Evolutionary conservation across 2,888 invertebrate species (phyloP).

Genomic region (Mechanitis mazaeus): DNA sequence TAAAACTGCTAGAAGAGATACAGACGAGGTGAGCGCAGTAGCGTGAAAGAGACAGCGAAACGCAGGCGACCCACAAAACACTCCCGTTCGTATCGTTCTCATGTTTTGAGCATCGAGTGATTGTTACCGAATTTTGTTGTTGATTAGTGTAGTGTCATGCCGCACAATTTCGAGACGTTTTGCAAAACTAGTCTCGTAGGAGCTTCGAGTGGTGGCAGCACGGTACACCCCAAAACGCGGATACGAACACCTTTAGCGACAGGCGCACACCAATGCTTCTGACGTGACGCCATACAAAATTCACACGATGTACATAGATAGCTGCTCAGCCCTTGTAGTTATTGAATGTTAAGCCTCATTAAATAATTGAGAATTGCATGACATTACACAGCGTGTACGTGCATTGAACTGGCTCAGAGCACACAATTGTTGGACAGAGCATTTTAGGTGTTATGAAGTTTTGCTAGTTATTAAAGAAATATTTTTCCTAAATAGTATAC

Average conservation of each 20-base stretch:
- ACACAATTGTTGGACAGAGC: slow-evolving; percentile 54
- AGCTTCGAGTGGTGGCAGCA: slow-evolving; percentile 68
- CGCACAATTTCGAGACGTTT: slow-evolving; percentile 60
- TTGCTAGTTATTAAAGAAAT: slow-evolving; percentile 5
- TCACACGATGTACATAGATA: slow-evolving; percentile 70
- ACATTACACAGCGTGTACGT: slow-evolving; percentile 62
- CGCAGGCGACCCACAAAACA: slow-evolving; percentile 33
- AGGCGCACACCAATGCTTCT: slow-evolving; percentile 67
- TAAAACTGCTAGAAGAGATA: slow-evolving; percentile 23
- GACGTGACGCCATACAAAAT: slow-evolving; percentile 50
- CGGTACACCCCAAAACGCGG: slow-evolving; percentile 51
- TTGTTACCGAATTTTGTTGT: slow-evolving; percentile 69
- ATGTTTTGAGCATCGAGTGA: slow-evolving; percentile 70
- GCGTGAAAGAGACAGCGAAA: slow-evolving; percentile 23
- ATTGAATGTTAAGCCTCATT: slow-evolving; percentile 55
- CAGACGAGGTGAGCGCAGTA: slow-evolving; percentile 34
- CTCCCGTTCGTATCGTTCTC: slow-evolving; percentile 63
- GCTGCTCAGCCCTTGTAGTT: slow-evolving; percentile 59
- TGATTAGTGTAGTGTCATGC: slow-evolving; percentile 73
- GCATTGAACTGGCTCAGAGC: slow-evolving; percentile 59
- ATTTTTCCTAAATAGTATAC: not conserved
- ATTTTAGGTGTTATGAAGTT: slow-evolving; percentile 46
- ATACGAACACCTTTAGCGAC: slow-evolving; percentile 68
- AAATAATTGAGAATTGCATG: slow-evolving; percentile 63
- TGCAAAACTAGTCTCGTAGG: slow-evolving; percentile 61